These are phyloP conservation scores for Lepus europaeus DNA, from an alignment of 2,113 vertebrate species.

Conservation along the genomic window DNA sequence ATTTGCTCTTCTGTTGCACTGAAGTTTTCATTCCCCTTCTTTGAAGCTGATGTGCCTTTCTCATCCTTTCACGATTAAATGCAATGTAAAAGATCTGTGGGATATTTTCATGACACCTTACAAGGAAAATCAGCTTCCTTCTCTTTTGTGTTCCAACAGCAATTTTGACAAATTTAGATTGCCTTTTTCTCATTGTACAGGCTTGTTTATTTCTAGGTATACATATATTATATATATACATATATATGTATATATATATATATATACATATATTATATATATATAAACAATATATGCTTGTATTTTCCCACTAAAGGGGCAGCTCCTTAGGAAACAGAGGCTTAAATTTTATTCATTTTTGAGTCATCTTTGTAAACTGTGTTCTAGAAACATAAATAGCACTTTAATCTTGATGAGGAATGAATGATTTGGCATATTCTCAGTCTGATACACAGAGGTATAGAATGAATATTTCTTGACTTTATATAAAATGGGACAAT, in stretches of 20 bases:
- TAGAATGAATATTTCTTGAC: conserved; percentile 13
- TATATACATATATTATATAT: not conserved
- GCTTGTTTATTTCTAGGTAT: not conserved
- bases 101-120: not conserved
- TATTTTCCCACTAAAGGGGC: not conserved
- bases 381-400: not conserved
- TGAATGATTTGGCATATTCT: not conserved
- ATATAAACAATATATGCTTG: not conserved
- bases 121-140: not conserved
- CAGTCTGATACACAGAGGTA: not conserved
- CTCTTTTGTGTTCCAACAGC: not conserved
- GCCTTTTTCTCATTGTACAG: not conserved
- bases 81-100: not conserved
- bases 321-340: not conserved
- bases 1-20: not conserved
- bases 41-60: not conserved
- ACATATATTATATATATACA: no score
- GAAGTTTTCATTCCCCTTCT: not conserved
- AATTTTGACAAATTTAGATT: not conserved
- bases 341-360: not conserved
- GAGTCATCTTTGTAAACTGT: not conserved
- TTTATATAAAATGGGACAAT: conserved; percentile 18
- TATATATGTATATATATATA: no score
- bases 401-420: not conserved
- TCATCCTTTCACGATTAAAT: not conserved